phyloP scores from a whole-genome alignment of 92 coral and sea anemone genomes.

The Palythoa grandiflora region DNA sequence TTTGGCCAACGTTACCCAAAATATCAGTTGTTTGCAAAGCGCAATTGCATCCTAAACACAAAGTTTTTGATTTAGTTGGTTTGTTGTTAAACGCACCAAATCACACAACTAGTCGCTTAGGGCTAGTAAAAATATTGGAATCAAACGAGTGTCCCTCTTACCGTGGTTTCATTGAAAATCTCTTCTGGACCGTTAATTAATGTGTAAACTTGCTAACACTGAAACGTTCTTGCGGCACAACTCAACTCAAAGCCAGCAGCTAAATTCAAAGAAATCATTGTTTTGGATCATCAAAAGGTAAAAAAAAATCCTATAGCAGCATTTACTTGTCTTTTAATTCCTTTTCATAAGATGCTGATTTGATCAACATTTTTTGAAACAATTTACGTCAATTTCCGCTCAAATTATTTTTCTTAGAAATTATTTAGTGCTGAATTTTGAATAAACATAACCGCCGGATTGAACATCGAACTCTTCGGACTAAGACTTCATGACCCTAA shows the following conservation, averaged over 20 bases:
- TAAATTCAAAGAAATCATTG: too few relatives aligned
- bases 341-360: background rate
- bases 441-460: background rate
- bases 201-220: conserved; percentile 34
- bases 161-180: conserved; percentile 17
- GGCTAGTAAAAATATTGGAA: background rate
- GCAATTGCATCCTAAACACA: background rate
- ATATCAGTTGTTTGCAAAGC: background rate
- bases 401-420: background rate
- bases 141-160: background rate
- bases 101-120: background rate
- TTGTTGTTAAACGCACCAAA: background rate
- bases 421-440: background rate
- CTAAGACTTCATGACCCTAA: background rate
- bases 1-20: background rate
- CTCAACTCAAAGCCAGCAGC: background rate
- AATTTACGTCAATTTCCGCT: conserved; percentile 6
- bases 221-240: conserved; percentile 8
- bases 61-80: background rate
- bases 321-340: background rate
- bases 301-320: background rate
- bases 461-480: background rate
- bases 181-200: conserved; percentile 34
- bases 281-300: background rate
- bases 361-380: background rate